A percentile compares a stretch with the other conserved stretches of the same genome.
phyloP scores from a whole-genome alignment of 2,797 vertebrate species.

The Ibycter americanus region DNA sequence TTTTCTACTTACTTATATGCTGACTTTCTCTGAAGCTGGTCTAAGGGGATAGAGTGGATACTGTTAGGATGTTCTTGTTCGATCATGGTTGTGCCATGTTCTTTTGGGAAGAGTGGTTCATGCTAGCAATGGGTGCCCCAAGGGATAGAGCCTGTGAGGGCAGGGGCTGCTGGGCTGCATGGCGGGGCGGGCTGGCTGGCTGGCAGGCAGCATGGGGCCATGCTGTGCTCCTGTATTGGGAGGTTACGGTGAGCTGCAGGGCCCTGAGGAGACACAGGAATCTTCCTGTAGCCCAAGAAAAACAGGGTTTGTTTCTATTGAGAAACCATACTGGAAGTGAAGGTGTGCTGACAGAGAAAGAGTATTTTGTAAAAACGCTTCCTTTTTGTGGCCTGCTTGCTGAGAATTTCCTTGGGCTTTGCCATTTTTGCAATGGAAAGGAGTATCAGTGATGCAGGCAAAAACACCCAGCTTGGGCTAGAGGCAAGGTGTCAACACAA shows the following conservation, averaged over 20 bases:
- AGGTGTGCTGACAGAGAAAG: not conserved
- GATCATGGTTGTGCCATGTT: not conserved
- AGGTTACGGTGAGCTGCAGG: not conserved
- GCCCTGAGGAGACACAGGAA: not conserved
- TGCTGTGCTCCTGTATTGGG: accelerated
- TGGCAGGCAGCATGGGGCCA: not conserved
- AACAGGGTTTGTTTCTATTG: not conserved
- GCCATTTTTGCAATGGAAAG: not conserved
- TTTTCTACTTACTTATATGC: not conserved
- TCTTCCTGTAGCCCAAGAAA: not conserved
- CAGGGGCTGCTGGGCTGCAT: not conserved
- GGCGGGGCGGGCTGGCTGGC: not conserved
- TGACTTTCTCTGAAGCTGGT: not conserved
- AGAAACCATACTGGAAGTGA: not conserved
- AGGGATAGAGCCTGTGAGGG: not conserved
- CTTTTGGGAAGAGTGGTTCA: not conserved
- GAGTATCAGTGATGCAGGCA: not conserved
- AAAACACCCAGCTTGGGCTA: not conserved
- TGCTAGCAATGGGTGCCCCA: not conserved
- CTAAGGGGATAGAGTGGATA: not conserved
- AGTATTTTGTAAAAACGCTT: not conserved
- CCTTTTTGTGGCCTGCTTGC: not conserved
- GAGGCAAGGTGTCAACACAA: not conserved
- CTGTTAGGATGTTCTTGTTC: not conserved
- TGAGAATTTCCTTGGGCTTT: not conserved